These are phyloP conservation scores for Eurytoma adleriae DNA, from an alignment of 2,888 invertebrate genomes.

Conservation along the genomic window DNA sequence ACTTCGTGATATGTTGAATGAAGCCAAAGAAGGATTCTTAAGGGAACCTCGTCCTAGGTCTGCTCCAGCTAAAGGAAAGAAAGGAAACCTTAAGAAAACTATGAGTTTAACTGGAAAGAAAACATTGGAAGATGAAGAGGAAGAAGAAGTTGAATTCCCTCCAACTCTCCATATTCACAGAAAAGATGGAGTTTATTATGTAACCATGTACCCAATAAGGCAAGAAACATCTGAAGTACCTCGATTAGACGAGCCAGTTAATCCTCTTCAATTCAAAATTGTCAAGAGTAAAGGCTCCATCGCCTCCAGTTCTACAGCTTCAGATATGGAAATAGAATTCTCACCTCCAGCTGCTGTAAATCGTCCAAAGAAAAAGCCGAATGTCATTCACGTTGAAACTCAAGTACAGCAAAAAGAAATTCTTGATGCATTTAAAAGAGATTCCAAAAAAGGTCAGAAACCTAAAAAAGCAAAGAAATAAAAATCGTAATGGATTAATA, in stretches of 20 bases:
- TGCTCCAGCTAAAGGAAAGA: conserved; percentile 40
- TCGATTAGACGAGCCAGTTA: conserved; percentile 67
- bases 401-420: conserved; percentile 73
- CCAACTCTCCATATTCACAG: conserved; percentile 72
- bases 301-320: conserved; percentile 70
- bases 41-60: conserved; percentile 55
- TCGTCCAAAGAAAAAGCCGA: conserved; percentile 68
- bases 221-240: conserved; percentile 63
- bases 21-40: conserved; percentile 60
- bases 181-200: conserved; percentile 72
- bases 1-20: conserved; percentile 61
- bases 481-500: conserved; percentile 36
- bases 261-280: conserved; percentile 73
- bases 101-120: conserved; percentile 59
- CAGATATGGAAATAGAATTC: conserved; percentile 75
- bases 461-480: conserved; percentile 55
- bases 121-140: conserved; percentile 54
- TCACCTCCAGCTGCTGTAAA: conserved; percentile 73
- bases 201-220: conserved; percentile 75
- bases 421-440: conserved; percentile 64
- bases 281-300: conserved; percentile 68
- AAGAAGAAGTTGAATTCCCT: conserved; percentile 65
- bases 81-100: conserved; percentile 48
- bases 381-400: conserved; percentile 71
- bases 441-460: conserved; percentile 56